Conservation (phyloP, 2,113 vertebrate genomes). For the Nyctibius bracteatus region DNA sequence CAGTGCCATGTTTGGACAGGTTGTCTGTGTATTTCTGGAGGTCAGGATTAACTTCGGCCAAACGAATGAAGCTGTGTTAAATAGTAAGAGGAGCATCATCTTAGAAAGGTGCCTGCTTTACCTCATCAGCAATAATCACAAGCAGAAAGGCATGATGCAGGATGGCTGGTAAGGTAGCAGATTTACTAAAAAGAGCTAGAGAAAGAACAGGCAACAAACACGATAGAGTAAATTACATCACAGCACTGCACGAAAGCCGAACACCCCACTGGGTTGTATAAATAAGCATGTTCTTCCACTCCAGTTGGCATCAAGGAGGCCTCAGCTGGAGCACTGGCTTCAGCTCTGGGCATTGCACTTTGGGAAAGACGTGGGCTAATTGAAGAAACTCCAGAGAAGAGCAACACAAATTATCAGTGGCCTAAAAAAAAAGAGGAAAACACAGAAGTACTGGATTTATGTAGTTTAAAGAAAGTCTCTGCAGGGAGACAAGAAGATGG, state of each 20-base stretch:
- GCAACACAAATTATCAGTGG: slow-evolving; percentile 38
- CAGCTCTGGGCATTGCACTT: slow-evolving; percentile 55
- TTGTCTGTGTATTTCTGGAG: background rate
- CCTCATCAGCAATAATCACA: background rate
- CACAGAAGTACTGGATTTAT: background rate
- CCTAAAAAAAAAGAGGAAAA: slow-evolving; percentile 18
- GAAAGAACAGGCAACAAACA: background rate
- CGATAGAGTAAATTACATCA: background rate
- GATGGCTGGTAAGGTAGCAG: background rate
- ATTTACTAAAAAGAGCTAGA: background rate
- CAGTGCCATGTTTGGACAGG: background rate
- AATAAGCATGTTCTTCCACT: slow-evolving; percentile 43
- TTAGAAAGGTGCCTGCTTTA: background rate
- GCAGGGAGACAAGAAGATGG: background rate
- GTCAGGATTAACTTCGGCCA: background rate
- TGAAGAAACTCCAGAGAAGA: slow-evolving; percentile 45
- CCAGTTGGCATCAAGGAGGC: slow-evolving; percentile 49
- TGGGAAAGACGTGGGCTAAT: slow-evolving; percentile 41
- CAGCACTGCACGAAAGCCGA: background rate
- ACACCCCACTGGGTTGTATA: background rate
- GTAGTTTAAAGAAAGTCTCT: background rate
- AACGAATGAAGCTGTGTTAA: background rate
- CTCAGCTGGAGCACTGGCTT: slow-evolving; percentile 56
- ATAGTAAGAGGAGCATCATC: background rate
- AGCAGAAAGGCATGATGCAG: background rate